Conservation (phyloP, 2,888 invertebrate genomes). For the Horisme vitalbata region DNA sequence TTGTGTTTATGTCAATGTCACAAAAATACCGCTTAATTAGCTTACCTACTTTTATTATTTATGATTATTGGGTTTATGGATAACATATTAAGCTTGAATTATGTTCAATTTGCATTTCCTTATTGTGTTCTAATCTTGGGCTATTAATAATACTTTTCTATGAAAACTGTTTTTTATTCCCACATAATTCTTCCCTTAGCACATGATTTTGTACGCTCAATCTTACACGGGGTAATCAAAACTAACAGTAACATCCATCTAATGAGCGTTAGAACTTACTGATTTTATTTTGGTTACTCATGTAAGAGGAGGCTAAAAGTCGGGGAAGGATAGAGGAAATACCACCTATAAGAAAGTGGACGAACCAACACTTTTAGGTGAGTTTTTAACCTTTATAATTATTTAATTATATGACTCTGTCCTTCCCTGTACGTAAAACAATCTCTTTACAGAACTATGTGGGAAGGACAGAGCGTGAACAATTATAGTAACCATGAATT, state of each 20-base stretch:
- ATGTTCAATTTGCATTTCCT: slow-evolving; percentile 14
- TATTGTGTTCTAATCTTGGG: slow-evolving; percentile 12
- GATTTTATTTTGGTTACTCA: slow-evolving; percentile 16
- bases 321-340: slow-evolving; percentile 79
- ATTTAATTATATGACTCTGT: slow-evolving; percentile 77
- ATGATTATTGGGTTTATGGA: slow-evolving; percentile 11
- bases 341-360: slow-evolving; percentile 77
- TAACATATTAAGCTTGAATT: slow-evolving; percentile 9
- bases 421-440: slow-evolving; percentile 80
- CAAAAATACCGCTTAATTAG: slow-evolving; percentile 10
- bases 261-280: neutral
- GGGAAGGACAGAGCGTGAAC: slow-evolving; percentile 73
- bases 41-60: slow-evolving; percentile 14
- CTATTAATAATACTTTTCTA: slow-evolving; percentile 58
- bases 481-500: slow-evolving; percentile 28
- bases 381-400: slow-evolving; percentile 53
- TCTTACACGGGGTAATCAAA: slow-evolving; percentile 9
- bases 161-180: slow-evolving; percentile 54
- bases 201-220: slow-evolving; percentile 5
- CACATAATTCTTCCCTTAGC: slow-evolving; percentile 66
- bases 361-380: slow-evolving; percentile 77
- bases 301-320: slow-evolving; percentile 23
- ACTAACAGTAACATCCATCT: neutral
- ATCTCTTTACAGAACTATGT: slow-evolving; percentile 47
- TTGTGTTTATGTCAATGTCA: slow-evolving; percentile 2